Evolutionary conservation across 1,140 invertebrate species (phyloP).

Genomic region (Frieseomelitta varia): DNA sequence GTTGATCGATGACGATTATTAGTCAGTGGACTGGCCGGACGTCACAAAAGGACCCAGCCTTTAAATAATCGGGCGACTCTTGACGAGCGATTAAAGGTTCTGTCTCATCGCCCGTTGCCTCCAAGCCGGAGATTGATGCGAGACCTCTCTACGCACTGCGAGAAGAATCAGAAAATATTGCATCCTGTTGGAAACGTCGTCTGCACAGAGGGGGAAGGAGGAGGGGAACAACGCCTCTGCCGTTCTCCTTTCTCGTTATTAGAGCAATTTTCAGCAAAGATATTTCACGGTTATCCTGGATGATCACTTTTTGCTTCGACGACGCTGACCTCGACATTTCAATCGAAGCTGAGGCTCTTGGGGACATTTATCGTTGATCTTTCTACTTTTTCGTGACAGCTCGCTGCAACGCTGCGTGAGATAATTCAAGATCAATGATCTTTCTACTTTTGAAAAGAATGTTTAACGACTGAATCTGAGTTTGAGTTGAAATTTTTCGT

Average conservation of each 20-base stretch:
- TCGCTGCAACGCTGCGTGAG: too few species aligned
- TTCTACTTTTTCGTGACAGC: too few species aligned
- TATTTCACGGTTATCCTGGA: neutral
- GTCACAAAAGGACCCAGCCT: constrained; percentile 65
- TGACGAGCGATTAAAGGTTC: constrained; percentile 69
- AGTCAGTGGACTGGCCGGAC: constrained; percentile 64
- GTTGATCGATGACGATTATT: constrained; percentile 69
- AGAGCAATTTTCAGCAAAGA: neutral
- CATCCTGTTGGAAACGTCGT: constrained; percentile 40
- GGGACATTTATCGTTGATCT: neutral
- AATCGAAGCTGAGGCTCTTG: neutral
- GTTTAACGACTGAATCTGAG: too few species aligned
- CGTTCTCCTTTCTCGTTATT: neutral
- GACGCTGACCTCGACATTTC: neutral
- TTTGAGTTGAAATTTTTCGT: too few species aligned
- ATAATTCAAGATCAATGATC: too few species aligned
- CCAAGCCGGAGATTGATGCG: constrained; percentile 57
- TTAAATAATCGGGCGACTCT: constrained; percentile 68
- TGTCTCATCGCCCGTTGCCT: constrained; percentile 56
- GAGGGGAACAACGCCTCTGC: neutral
- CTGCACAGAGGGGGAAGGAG: neutral
- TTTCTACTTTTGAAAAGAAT: too few species aligned
- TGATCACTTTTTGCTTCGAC: neutral
- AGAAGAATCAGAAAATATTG: constrained; percentile 65
- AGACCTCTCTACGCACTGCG: constrained; percentile 41